Conservation (phyloP, 1,140 invertebrate genomes). For the Drosophila biarmipes region DNA sequence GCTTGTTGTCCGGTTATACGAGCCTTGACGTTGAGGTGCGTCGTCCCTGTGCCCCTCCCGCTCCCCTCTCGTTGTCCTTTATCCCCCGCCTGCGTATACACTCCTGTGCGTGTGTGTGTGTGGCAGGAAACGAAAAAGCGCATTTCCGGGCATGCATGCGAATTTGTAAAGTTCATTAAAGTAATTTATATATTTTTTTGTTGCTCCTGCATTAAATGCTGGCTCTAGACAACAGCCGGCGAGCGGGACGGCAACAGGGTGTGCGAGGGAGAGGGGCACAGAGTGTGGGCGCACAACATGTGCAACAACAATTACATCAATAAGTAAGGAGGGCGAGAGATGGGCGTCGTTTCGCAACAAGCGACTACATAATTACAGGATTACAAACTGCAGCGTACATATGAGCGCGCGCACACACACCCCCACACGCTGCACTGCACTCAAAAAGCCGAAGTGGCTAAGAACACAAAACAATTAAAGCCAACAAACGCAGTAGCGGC, state of each 20-base stretch:
- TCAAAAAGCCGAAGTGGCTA: constrained; percentile 80
- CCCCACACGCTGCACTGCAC: constrained; percentile 65
- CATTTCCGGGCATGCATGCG: constrained; percentile 78
- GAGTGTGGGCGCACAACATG: not conserved
- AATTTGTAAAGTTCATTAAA: constrained; percentile 83
- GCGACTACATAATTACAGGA: constrained; percentile 80
- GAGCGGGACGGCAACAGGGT: constrained; percentile 14
- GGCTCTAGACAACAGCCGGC: constrained; percentile 51
- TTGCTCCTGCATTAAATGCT: constrained; percentile 71
- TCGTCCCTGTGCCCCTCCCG: constrained; percentile 10
- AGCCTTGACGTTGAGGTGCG: constrained; percentile 63
- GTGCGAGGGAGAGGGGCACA: not conserved
- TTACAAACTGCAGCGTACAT: constrained; percentile 69
- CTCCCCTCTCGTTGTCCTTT: not conserved
- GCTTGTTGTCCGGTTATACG: constrained; percentile 27
- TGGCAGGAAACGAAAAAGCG: constrained; percentile 75
- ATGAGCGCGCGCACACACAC: constrained; percentile 17
- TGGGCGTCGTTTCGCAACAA: constrained; percentile 48
- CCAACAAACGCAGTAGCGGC: constrained; percentile 69
- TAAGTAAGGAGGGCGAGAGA: constrained; percentile 49
- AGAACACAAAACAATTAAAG: constrained; percentile 82
- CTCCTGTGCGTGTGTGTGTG: constrained; percentile 20
- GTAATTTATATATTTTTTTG: constrained; percentile 78
- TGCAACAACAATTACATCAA: constrained; percentile 78
- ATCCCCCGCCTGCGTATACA: not conserved